phyloP scores from a whole-genome alignment of 2,113 vertebrate genomes.

The Misgurnus mizolepis region DNA sequence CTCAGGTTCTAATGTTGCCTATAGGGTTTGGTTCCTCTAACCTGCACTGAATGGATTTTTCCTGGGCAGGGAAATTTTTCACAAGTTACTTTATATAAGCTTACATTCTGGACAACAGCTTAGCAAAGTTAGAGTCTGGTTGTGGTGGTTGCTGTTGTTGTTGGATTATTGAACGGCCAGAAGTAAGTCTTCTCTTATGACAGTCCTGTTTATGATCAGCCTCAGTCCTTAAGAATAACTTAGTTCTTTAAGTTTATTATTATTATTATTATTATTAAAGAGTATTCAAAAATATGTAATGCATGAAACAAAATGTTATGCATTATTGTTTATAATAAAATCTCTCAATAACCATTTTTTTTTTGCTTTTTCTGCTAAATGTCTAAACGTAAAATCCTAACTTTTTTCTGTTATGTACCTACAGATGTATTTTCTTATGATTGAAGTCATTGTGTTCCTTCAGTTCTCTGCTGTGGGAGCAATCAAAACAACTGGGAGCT shows the following conservation, averaged over 20 bases:
- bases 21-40: conserved; percentile 39
- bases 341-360: neutral
- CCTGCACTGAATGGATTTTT: conserved; percentile 47
- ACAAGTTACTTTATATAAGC: conserved; percentile 18
- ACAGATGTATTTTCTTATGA: conserved; percentile 51
- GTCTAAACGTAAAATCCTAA: neutral
- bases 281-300: too few species aligned
- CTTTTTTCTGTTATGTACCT: neutral
- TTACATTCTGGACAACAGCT: neutral
- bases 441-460: conserved; percentile 29
- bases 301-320: too few species aligned
- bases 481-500: conserved; percentile 33
- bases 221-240: neutral
- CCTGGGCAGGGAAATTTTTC: conserved; percentile 40
- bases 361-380: neutral
- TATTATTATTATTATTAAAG: too few species aligned
- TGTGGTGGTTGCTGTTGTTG: neutral
- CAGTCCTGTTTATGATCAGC: neutral
- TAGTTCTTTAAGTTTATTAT: neutral
- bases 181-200: conserved; percentile 24
- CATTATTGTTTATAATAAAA: too few species aligned
- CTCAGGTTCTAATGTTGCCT: conserved; percentile 26
- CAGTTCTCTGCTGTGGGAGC: neutral
- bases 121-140: neutral
- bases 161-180: neutral